Base-by-base conservation (phyloP, 2,888 invertebrate genomes). In the Dinocampus coccinellae region DNA sequence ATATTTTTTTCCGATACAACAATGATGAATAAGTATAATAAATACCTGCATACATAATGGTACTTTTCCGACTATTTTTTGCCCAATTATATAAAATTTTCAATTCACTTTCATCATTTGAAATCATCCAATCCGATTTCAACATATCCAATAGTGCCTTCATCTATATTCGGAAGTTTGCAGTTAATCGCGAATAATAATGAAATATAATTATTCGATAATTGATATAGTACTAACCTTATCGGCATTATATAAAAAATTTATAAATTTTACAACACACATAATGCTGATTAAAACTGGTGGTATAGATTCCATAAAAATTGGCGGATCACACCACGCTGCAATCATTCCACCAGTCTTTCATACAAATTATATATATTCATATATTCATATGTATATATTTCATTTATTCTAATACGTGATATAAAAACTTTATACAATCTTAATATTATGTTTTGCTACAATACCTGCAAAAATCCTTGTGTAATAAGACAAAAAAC, bases 391-490 rank as follows among this genome's bases (percentile, higher is more conserved):
- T n/a, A n/a, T n/a, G n/a, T n/a, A n/a, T n/a, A n/a, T n/a, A n/a
- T n/a, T 39, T 55, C 11, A 16, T 22, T 16, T 6, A 0, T 7
- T 16, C 9, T 1, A 6, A 67, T 20, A 39, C n/a, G 10, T 3
- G 9, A 6, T 16, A 16, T 3, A 39, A 20, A 16, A 7, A 16
- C 6, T 3, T 47, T 16, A n/a, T 1, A 0, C 20, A 61, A 36
- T 26, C 42, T 65, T 52, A 3, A 29, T 34, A 9, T 24, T 33
- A 26, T 10, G 13, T 33, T 58, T 33, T n/a, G 22, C 24, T 13
- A 47, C 22, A 57, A 2, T 79, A 81, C 82, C 78, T 82, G 79
- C 7, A 82, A 2, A 6, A 67, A 3, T 20, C 72, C 70, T 64
- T 82, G 82, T 3, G 65, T 62, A 4, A 39, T 6, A 26, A 81